phyloP scores from a whole-genome alignment of 1,140 invertebrate genomes.

The Achroia grisella region DNA sequence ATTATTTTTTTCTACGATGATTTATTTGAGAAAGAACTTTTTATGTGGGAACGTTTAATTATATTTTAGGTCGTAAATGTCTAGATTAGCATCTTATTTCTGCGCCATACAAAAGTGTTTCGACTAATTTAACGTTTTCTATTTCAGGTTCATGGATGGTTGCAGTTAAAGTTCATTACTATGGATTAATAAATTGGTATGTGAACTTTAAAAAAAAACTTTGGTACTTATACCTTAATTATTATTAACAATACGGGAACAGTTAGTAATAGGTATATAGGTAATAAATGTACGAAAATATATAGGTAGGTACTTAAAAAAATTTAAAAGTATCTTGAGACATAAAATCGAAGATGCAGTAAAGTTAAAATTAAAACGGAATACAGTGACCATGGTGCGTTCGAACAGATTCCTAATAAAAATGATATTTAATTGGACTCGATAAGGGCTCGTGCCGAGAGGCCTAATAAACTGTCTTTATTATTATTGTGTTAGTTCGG shows the following conservation, averaged over 20 bases:
- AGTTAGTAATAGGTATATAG: too few relatives aligned
- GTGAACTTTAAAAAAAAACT: too few relatives aligned
- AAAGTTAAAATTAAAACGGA: conserved; percentile 24
- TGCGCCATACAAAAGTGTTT: not conserved
- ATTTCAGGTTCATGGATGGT: conserved; percentile 36
- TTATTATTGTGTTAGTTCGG: conserved; percentile 62
- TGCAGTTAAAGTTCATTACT: conserved; percentile 5
- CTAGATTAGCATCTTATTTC: conserved; percentile 10
- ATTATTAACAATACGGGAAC: too few relatives aligned
- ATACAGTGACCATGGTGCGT: conserved; percentile 50
- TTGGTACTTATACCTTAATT: too few relatives aligned
- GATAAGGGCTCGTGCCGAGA: conserved; percentile 56
- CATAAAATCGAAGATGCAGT: conserved; percentile 17
- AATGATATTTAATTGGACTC: conserved; percentile 71
- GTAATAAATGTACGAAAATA: too few relatives aligned
- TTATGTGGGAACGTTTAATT: conserved; percentile 23
- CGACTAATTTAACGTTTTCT: conserved; percentile 13
- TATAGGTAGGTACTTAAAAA: too few relatives aligned
- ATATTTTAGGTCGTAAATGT: conserved; percentile 27
- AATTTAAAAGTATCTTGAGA: not conserved
- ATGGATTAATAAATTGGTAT: conserved; percentile 30
- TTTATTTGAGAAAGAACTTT: conserved; percentile 54
- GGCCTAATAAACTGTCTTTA: conserved; percentile 65
- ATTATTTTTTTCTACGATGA: conserved; percentile 37
- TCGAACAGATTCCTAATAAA: conserved; percentile 62